These are phyloP conservation scores for Dermatemys mawii DNA, from an alignment of 2,113 vertebrate genomes.

Conservation along the genomic window DNA sequence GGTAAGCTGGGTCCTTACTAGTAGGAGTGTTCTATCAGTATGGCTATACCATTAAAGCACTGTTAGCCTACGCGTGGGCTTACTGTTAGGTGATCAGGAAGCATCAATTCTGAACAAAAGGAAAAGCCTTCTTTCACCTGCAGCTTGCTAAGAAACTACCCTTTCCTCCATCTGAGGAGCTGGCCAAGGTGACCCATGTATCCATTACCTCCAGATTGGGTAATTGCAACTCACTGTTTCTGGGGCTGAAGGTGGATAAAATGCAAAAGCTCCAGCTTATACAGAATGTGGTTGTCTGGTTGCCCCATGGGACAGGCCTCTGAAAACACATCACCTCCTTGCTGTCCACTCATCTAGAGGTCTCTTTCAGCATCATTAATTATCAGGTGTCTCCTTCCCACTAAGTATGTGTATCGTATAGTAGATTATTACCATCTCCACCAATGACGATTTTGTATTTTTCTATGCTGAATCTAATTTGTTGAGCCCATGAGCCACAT, in stretches of 20 bases:
- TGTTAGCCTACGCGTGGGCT: neutral
- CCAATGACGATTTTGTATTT: neutral
- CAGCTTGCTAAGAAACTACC: fast-evolving
- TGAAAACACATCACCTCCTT: neutral
- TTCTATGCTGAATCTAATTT: neutral
- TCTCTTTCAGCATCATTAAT: neutral
- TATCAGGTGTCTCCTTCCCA: neutral
- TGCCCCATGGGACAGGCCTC: neutral
- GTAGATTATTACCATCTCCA: neutral
- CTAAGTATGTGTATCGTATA: neutral
- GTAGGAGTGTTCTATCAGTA: neutral
- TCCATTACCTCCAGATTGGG: fast-evolving
- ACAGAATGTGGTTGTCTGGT: neutral
- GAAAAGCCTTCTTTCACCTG: neutral
- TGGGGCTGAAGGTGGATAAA: neutral
- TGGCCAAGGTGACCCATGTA: fast-evolving
- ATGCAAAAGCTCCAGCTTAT: neutral
- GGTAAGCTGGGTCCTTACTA: neutral
- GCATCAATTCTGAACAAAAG: fast-evolving
- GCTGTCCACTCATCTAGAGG: neutral
- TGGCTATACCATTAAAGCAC: neutral
- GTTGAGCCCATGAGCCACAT: neutral
- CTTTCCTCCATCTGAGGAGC: neutral
- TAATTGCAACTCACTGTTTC: fast-evolving
- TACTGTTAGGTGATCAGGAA: neutral